A percentile compares a stretch with the other conserved stretches of the same genome.
Conservation (phyloP, 2,888 invertebrate genomes). For the Autographa gamma region DNA sequence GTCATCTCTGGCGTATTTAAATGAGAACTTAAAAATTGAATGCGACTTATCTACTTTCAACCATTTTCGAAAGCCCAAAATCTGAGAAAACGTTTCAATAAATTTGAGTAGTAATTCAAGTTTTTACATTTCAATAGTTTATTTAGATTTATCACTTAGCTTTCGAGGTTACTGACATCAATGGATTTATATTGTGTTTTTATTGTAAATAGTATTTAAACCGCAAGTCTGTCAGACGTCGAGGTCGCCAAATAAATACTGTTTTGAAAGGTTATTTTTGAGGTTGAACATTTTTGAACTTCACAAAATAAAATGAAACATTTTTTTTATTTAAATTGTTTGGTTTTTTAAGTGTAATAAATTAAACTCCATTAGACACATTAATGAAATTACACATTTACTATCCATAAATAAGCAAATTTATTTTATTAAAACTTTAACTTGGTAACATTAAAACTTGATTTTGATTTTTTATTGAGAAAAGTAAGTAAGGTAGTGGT, state of each 20-base stretch:
- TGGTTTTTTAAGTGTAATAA: too few species aligned
- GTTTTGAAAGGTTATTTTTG: not conserved
- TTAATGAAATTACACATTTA: too few species aligned
- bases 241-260: not conserved
- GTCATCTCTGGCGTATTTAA: not conserved
- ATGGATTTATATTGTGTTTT: not conserved
- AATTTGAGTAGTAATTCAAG: not conserved
- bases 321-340: not conserved
- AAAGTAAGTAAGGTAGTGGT: too few species aligned
- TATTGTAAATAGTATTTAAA: not conserved
- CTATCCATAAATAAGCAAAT: too few species aligned
- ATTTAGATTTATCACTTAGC: slow-evolving; percentile 8
- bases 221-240: not conserved
- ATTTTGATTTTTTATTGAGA: too few species aligned
- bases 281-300: not conserved
- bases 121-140: slow-evolving; percentile 21
- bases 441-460: too few species aligned
- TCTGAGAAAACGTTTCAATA: not conserved
- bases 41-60: not conserved
- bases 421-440: too few species aligned
- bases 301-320: not conserved
- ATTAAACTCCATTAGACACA: too few species aligned
- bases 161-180: slow-evolving; percentile 15
- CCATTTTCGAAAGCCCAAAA: not conserved
- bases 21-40: not conserved